phyloP scores from a whole-genome alignment of 2,113 vertebrate species.

The Sula dactylatra region DNA sequence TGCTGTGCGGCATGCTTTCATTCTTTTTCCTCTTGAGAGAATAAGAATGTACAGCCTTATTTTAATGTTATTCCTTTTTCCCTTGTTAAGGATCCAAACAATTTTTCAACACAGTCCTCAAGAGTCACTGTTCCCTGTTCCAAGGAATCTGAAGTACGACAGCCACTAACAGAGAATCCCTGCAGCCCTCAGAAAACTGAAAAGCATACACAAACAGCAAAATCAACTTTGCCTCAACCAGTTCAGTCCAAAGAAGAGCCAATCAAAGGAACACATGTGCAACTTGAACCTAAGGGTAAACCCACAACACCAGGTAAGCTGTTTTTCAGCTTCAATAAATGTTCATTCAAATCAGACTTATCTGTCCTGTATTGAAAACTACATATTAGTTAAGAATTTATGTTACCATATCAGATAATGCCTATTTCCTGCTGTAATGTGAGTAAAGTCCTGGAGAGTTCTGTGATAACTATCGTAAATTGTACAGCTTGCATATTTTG shows the following conservation, averaged over 20 bases:
- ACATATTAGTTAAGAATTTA: not conserved
- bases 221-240: constrained; percentile 9
- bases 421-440: not conserved
- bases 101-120: constrained; percentile 16
- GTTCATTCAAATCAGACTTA: not conserved
- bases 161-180: not conserved
- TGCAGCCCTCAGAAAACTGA: constrained; percentile 60
- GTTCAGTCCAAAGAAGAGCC: constrained; percentile 62
- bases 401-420: not conserved
- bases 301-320: constrained; percentile 78
- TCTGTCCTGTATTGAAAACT: not conserved
- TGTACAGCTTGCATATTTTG: not conserved
- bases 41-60: not conserved
- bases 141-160: constrained; percentile 56
- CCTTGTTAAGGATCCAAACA: not conserved
- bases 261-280: constrained; percentile 69
- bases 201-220: not conserved
- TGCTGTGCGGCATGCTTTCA: not conserved
- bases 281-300: constrained; percentile 71
- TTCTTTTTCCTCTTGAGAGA: not conserved
- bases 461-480: not conserved
- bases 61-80: not conserved
- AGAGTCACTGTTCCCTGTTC: not conserved
- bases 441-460: not conserved
- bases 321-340: not conserved